Evolutionary conservation across 2,888 invertebrate genomes (phyloP).

Genomic region (Nephrotoma appendiculata): DNA sequence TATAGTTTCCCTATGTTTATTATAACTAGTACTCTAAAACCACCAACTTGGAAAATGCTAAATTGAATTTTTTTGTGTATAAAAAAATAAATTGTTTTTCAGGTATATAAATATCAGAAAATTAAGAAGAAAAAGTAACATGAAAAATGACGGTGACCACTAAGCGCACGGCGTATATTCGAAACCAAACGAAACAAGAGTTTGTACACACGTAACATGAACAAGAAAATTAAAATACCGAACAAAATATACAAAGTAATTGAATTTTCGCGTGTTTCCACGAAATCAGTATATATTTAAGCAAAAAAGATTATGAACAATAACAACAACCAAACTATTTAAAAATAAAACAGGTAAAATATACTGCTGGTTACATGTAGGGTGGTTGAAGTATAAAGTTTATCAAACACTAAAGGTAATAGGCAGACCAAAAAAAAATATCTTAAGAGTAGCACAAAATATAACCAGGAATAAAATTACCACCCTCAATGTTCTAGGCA

Average conservation of each 20-base stretch:
- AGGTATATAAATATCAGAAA: neutral
- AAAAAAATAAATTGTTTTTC: neutral
- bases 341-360: neutral
- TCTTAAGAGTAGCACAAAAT: neutral
- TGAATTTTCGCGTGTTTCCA: slow-evolving; percentile 1
- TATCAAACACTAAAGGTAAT: neutral
- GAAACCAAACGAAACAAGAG: neutral
- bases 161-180: neutral
- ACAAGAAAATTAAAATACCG: neutral
- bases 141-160: neutral
- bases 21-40: neutral
- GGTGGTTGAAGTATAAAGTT: neutral
- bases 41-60: neutral
- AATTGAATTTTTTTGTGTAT: neutral
- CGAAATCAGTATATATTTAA: neutral
- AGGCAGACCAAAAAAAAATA: neutral
- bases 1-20: no score
- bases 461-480: neutral
- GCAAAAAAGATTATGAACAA: neutral
- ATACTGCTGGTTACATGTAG: neutral
- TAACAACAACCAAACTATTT: neutral
- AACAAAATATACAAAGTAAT: neutral
- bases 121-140: neutral
- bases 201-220: slow-evolving; percentile 2
- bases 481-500: neutral